A percentile compares a stretch with the other conserved stretches of the same genome.
phyloP scores from a whole-genome alignment of 2,113 vertebrate species.

The Thryonomys swinderianus region DNA sequence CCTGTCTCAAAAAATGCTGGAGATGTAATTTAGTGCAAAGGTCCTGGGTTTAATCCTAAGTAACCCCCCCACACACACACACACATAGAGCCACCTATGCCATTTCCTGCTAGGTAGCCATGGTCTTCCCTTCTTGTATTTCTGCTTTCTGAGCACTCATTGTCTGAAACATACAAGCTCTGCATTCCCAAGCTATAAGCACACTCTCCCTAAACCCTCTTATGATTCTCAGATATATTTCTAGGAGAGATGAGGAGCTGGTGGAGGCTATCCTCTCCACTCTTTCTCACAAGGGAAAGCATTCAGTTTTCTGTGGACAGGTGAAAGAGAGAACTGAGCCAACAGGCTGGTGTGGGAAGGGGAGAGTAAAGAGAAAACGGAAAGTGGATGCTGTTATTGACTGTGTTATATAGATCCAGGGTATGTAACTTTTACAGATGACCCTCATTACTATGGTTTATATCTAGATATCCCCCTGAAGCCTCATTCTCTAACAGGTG shows the following conservation, averaged over 20 bases:
- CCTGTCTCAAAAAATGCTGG: neutral
- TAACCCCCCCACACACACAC: neutral
- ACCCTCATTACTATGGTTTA: neutral
- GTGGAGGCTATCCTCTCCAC: neutral
- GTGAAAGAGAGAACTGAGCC: neutral
- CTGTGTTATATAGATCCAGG: neutral
- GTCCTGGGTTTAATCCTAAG: neutral
- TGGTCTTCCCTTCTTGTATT: neutral
- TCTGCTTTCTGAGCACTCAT: neutral
- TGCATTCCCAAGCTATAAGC: neutral
- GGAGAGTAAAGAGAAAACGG: neutral
- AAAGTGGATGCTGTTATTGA: neutral
- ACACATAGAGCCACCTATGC: neutral
- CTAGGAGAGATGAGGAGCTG: neutral
- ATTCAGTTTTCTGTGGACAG: neutral
- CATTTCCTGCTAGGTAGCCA: neutral
- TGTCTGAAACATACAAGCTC: slow-evolving; percentile 2
- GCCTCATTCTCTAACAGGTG: neutral
- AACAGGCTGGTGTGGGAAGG: neutral
- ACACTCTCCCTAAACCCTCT: neutral
- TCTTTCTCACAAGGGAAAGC: neutral
- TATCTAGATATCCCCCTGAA: neutral
- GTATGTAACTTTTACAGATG: neutral
- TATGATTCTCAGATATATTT: neutral
- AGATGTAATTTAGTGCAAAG: neutral